These are phyloP conservation scores for Baccha elongata DNA, from an alignment of 2,888 invertebrate species.

Conservation along the genomic window DNA sequence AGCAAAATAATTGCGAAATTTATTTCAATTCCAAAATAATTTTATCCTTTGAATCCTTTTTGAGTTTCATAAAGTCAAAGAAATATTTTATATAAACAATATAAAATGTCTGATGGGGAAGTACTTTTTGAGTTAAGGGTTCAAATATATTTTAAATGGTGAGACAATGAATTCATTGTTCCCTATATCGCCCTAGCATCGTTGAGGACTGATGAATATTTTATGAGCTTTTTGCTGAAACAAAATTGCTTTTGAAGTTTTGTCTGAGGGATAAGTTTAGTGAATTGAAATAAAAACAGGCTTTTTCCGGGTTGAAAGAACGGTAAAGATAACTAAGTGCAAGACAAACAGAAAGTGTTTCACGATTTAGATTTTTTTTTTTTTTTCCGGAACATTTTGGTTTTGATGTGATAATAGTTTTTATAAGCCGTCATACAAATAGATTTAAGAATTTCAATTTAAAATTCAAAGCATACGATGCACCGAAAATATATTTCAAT, in stretches of 20 bases:
- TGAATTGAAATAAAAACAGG: conserved; percentile 13
- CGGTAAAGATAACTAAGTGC: conserved; percentile 13
- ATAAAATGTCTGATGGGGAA: conserved; percentile 33
- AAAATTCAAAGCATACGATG: too few species aligned
- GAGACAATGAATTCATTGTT: conserved; percentile 55
- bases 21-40: conserved; percentile 38
- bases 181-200: conserved; percentile 2
- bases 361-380: too few species aligned
- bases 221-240: conserved; percentile 29
- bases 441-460: too few species aligned
- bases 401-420: too few species aligned
- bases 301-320: conserved; percentile 36
- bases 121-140: conserved; percentile 4
- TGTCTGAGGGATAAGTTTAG: conserved; percentile 21
- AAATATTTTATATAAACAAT: too few species aligned
- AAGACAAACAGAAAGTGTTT: too few species aligned
- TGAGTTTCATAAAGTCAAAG: not conserved
- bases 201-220: conserved; percentile 52
- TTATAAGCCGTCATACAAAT: too few species aligned
- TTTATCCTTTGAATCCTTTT: not conserved
- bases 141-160: conserved; percentile 45
- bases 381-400: too few species aligned
- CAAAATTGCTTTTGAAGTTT: conserved; percentile 26
- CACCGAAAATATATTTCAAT: too few species aligned
- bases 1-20: conserved; percentile 27